phyloP scores from a whole-genome alignment of 2,888 invertebrate genomes.

The Alentia gelatinosa region DNA sequence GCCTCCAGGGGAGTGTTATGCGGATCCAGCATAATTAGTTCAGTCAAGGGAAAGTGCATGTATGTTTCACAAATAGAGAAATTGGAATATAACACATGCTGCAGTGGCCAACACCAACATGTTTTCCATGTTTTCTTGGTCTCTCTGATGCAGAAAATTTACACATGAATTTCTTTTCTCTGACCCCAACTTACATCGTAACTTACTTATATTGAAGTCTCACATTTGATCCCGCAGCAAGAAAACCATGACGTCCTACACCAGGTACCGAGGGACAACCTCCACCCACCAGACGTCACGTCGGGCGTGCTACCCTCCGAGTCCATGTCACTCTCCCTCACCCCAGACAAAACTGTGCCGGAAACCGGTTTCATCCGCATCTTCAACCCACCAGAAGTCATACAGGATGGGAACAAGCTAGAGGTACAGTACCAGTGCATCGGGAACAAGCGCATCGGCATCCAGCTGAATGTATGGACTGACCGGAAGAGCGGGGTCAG shows the following conservation, averaged over 20 bases:
- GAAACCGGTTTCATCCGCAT: constrained; percentile 26
- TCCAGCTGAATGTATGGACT: constrained; percentile 19
- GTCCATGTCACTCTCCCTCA: constrained; percentile 18
- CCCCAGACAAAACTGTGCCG: neutral
- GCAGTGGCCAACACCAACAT: too few species aligned
- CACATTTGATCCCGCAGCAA: too few species aligned
- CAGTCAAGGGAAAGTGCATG: too few species aligned
- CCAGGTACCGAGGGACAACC: neutral
- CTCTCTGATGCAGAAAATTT: too few species aligned
- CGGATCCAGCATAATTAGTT: too few species aligned
- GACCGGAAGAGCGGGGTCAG: neutral
- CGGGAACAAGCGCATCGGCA: neutral
- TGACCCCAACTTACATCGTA: too few species aligned
- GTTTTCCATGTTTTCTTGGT: too few species aligned
- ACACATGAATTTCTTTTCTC: too few species aligned
- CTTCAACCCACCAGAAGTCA: neutral
- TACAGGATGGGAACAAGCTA: neutral
- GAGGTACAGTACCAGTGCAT: constrained; percentile 10
- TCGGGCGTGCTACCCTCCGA: neutral
- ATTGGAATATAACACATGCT: too few species aligned
- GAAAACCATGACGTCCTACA: neutral
- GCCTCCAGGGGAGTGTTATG: too few species aligned
- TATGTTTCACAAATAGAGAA: too few species aligned
- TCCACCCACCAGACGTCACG: neutral
- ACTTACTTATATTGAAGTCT: too few species aligned